Percentiles rank a stretch among this genome's conserved stretches.
Evolutionary conservation across 2,888 invertebrate species (phyloP).

Genomic region (Emesis furor): DNA sequence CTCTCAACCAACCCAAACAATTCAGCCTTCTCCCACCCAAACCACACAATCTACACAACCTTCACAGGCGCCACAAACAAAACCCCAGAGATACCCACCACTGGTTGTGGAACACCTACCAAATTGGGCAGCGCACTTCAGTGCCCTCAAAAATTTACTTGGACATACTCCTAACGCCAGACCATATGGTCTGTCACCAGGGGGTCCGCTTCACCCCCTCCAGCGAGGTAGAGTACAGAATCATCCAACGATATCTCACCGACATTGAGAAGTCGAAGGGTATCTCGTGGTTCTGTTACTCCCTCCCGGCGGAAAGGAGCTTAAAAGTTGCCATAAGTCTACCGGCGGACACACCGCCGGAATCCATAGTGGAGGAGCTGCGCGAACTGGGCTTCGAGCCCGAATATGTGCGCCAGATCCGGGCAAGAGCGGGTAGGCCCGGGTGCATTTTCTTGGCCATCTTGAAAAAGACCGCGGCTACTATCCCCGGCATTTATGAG

Average conservation of each 20-base stretch:
- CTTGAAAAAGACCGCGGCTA: background rate
- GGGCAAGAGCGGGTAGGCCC: background rate
- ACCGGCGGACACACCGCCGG: constrained; percentile 45
- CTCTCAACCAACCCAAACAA: too few relatives aligned
- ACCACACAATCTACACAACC: too few relatives aligned
- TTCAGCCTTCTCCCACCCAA: too few relatives aligned
- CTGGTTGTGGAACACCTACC: background rate
- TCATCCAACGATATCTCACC: background rate
- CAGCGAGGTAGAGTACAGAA: background rate
- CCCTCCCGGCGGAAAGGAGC: background rate
- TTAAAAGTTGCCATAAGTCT: constrained; percentile 61
- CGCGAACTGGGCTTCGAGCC: constrained; percentile 30
- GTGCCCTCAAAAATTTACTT: background rate
- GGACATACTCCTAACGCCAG: background rate
- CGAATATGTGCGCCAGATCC: constrained; percentile 32
- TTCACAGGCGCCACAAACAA: too few relatives aligned
- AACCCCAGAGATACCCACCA: background rate
- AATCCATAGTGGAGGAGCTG: constrained; percentile 30
- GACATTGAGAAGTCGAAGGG: background rate
- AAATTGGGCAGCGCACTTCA: background rate
- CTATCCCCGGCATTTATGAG: background rate
- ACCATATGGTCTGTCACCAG: background rate
- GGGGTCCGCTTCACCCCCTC: background rate
- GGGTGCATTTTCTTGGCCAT: background rate
- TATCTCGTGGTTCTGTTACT: constrained; percentile 1